Evolutionary conservation across 2,888 invertebrate genomes (phyloP).

Genomic region (Agonopterix arenella): DNA sequence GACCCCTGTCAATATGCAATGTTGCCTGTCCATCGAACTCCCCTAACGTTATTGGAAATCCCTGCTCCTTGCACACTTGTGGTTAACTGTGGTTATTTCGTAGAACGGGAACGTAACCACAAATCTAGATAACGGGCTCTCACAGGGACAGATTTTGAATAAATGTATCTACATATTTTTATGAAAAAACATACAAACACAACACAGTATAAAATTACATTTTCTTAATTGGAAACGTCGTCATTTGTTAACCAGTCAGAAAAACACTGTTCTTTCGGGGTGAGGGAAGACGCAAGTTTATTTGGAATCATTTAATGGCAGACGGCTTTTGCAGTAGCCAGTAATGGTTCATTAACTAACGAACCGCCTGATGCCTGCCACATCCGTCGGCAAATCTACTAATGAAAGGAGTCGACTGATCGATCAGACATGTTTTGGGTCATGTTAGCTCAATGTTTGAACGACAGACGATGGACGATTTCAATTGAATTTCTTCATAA

Average conservation of each 20-base stretch:
- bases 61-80: constrained; percentile 40
- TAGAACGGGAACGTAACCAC: constrained; percentile 28
- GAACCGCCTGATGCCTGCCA: constrained; percentile 26
- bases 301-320: constrained; percentile 3
- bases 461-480: not conserved
- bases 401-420: constrained; percentile 31
- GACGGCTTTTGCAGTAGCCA: constrained; percentile 2
- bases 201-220: no score
- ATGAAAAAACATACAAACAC: no score
- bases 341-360: constrained; percentile 32
- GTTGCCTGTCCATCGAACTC: constrained; percentile 46
- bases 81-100: constrained; percentile 51
- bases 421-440: constrained; percentile 21
- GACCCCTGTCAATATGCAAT: constrained; percentile 57
- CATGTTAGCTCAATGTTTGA: not conserved
- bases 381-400: constrained; percentile 31
- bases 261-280: not conserved
- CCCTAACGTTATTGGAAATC: constrained; percentile 55
- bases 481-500: not conserved
- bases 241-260: no score
- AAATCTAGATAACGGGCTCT: constrained; percentile 16
- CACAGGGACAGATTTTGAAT: constrained; percentile 3
- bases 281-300: constrained; percentile 1
- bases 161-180: no score
- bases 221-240: no score